phyloP scores from a whole-genome alignment of 2,113 vertebrate species.

The Psittacara wagleri region DNA sequence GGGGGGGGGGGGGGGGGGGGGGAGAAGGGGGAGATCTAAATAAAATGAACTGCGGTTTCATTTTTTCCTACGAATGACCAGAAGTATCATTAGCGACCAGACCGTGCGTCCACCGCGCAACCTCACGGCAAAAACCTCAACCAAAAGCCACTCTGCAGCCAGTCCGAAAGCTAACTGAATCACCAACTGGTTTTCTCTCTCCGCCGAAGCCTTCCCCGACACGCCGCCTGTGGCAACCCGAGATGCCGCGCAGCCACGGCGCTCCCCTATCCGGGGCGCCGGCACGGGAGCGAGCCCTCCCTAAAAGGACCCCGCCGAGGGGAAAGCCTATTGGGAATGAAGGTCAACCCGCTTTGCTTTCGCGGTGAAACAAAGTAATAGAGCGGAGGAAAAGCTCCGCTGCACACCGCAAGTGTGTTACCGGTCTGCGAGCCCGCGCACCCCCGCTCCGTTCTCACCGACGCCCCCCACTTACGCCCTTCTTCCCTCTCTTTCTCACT shows the following conservation, averaged over 20 bases:
- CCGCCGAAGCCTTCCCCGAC: not conserved
- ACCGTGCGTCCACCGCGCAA: not conserved
- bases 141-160: not conserved
- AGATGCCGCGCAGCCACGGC: not conserved
- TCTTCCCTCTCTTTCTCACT: conserved; percentile 9
- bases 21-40: not conserved
- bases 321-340: accelerated
- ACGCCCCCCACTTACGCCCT: not conserved
- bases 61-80: not conserved
- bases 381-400: not conserved
- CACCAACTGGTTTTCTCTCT: too few species aligned
- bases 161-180: not conserved
- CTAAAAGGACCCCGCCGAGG: too few species aligned
- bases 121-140: not conserved
- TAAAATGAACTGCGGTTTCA: not conserved
- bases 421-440: not conserved
- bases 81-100: not conserved
- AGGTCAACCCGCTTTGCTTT: not conserved
- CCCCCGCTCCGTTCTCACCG: not conserved
- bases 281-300: too few species aligned
- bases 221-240: not conserved
- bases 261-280: not conserved
- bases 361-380: not conserved
- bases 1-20: not conserved
- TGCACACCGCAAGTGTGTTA: not conserved